Conservation (phyloP, 35 echinoderm and acorn worm genomes). For the Amphiura filiformis region DNA sequence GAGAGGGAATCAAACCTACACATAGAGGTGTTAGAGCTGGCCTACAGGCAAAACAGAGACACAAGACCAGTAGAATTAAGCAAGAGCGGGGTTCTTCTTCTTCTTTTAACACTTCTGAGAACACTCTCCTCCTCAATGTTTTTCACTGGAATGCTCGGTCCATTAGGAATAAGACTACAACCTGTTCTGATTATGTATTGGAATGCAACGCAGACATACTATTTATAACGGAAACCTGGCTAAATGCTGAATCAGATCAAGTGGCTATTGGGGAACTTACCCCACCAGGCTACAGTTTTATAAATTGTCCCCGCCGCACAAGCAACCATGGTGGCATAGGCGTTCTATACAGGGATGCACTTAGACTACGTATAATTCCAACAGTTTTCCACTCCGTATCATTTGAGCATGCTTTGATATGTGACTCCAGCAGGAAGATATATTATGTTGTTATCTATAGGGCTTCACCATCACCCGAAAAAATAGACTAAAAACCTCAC, state of each 20-base stretch:
- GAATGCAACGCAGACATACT: not conserved
- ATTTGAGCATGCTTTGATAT: not conserved
- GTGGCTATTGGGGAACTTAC: not conserved
- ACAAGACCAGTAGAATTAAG: too few relatives aligned
- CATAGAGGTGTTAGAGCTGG: too few relatives aligned
- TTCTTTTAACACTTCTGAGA: too few relatives aligned
- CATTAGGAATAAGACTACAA: not conserved
- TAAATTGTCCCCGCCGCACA: not conserved
- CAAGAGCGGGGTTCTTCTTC: too few relatives aligned
- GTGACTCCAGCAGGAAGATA: not conserved
- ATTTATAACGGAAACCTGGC: not conserved
- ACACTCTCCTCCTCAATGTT: too few relatives aligned
- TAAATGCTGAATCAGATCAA: not conserved
- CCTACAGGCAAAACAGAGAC: too few relatives aligned
- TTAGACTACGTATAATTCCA: not conserved
- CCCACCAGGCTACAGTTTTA: not conserved
- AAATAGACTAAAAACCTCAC: constrained; percentile 9
- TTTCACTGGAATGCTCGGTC: too few relatives aligned
- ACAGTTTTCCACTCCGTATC: not conserved
- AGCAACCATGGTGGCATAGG: constrained; percentile 2
- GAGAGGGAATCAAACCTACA: too few relatives aligned
- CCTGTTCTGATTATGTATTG: not conserved
- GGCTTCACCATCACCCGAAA: constrained; percentile 1
- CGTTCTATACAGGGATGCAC: not conserved
- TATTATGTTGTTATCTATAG: constrained; percentile 8